Evolutionary conservation across 2,888 invertebrate species (phyloP).

Genomic region (Pogonocherus hispidulus): DNA sequence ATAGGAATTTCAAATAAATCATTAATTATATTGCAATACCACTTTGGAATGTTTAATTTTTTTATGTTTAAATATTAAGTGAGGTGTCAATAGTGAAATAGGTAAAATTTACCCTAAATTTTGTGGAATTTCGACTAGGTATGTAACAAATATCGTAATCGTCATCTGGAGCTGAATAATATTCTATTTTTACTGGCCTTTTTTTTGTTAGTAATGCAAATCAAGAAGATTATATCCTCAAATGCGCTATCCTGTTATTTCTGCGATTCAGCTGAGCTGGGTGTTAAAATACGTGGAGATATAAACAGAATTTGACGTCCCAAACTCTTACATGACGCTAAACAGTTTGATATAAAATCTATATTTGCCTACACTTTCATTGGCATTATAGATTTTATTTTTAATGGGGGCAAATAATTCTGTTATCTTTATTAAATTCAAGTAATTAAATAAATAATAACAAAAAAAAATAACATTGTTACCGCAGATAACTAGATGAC

Average conservation of each 20-base stretch:
- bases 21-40: too few relatives aligned
- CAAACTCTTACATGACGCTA: constrained; percentile 16
- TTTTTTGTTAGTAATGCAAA: not conserved
- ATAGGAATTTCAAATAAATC: too few relatives aligned
- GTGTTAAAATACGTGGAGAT: constrained; percentile 23
- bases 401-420: constrained; percentile 5
- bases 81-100: too few relatives aligned
- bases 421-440: not conserved
- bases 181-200: not conserved
- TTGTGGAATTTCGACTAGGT: too few relatives aligned
- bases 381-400: constrained; percentile 1
- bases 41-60: too few relatives aligned
- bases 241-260: constrained; percentile 12
- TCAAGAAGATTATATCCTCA: not conserved
- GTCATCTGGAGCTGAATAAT: too few relatives aligned
- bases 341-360: constrained; percentile 26
- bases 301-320: constrained; percentile 26
- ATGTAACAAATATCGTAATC: too few relatives aligned
- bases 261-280: constrained; percentile 18
- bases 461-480: not conserved
- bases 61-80: too few relatives aligned
- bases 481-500: not conserved
- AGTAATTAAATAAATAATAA: not conserved
- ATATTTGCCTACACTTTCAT: constrained; percentile 17
- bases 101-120: too few relatives aligned